A percentile compares a stretch with the other conserved stretches of the same genome.
Conservation (phyloP, 92 coral and sea anemone species). For the Chrysogorgia sp. region DNA sequence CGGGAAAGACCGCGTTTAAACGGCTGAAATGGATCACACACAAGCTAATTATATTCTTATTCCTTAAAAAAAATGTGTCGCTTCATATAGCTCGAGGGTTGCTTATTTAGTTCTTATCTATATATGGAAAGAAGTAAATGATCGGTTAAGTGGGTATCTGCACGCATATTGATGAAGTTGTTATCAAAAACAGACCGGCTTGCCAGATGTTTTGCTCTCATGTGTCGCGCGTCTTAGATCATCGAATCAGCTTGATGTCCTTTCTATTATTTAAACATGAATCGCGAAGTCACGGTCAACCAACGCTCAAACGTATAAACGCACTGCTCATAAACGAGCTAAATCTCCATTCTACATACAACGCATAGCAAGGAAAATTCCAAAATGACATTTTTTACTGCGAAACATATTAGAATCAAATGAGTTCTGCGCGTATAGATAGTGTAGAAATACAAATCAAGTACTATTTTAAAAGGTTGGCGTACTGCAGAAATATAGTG, state of each 20-base stretch:
- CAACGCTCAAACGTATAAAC: neutral
- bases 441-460: no score
- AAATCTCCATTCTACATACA: no score
- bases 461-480: no score
- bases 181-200: conserved; percentile 35
- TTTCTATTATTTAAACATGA: neutral
- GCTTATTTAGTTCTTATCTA: neutral
- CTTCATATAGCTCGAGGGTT: neutral
- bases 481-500: no score
- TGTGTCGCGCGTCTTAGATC: neutral
- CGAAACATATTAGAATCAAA: no score
- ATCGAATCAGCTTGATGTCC: neutral
- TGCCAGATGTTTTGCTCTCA: conserved; percentile 45
- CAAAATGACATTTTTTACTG: no score
- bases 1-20: neutral
- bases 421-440: no score
- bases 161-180: conserved; percentile 40
- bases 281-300: neutral
- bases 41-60: neutral
- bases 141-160: conserved; percentile 32
- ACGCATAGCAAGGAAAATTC: no score
- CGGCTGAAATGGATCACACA: neutral
- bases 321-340: no score
- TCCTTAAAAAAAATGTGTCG: neutral
- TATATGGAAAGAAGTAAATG: conserved; percentile 5